Base-by-base conservation (phyloP, 2,888 invertebrate genomes). In the Orthonevra nobilis region DNA sequence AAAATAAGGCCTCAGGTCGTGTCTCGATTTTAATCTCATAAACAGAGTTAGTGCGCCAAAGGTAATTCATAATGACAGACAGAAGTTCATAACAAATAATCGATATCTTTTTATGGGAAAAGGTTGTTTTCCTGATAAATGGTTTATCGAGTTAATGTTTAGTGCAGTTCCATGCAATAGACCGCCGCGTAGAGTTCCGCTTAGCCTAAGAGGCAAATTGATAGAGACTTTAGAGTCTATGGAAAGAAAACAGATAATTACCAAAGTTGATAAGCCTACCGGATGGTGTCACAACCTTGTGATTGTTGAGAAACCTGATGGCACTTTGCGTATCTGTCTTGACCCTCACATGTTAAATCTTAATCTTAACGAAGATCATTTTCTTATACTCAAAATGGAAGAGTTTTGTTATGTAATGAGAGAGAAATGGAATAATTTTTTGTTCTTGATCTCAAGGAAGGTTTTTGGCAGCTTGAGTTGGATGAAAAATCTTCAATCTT, bases 131-230 rank as follows among this genome's bases (percentile, higher is more conserved):
- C 56, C 69, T 12, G 63, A 58, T 15, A 44, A 6, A 40, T 83
- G 66, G 26, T 19, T 58, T 12, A 74, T 82, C 10, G 42, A 81
- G 20, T 34, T 82, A 19, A 44, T 54, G 28, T 12, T 36, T 12
- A 56, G 61, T 15, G 69, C 60, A 2, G 23, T 40, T 38, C 79
- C 79, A 15, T 50, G 64, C 2, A 58, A 60, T 20, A 63, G 81
- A 40, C 79, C 82, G 3, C 64, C 81, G 12, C 69, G 83, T 28
- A 69, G 81, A 64, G 66, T 83, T 1, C 81, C 83, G 32, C 50
- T 82, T n/a, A 30, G 77, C 15, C 38, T 83, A 10, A 12, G 38
- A 15, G 56, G 61, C 23, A 66, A 72, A 17, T 44, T 84, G 14
- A 81, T 81, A 77, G 40, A 77, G 42, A 48, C 32, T 23, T 36